Percentiles rank a stretch among this genome's conserved stretches.
These are phyloP conservation scores for Dendrolimus houi DNA, from an alignment of 2,888 invertebrate species.

Conservation along the genomic window DNA sequence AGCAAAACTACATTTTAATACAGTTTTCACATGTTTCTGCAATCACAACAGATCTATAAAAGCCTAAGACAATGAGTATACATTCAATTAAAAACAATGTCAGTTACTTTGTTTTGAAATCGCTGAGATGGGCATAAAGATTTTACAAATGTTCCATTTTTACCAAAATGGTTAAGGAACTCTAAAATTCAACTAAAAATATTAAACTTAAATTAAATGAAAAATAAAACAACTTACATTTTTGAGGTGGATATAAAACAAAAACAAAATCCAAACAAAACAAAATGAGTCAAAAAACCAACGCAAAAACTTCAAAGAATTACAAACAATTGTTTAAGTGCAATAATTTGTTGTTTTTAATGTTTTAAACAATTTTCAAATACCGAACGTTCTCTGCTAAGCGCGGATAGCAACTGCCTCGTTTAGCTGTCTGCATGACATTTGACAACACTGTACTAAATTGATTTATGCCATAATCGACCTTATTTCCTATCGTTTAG, in stretches of 20 bases:
- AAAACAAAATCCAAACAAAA: slow-evolving; percentile 2
- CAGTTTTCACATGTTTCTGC: too few relatives aligned
- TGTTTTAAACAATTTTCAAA: not conserved
- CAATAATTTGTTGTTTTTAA: not conserved
- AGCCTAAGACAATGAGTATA: too few relatives aligned
- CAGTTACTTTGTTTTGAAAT: too few relatives aligned
- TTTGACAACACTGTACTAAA: not conserved
- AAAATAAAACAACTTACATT: not conserved
- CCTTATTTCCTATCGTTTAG: not conserved
- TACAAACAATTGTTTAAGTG: not conserved
- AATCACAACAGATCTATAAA: too few relatives aligned
- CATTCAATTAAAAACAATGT: too few relatives aligned
- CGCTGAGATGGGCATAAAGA: too few relatives aligned
- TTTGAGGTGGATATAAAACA: not conserved
- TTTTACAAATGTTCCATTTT: too few relatives aligned
- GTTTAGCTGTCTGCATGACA: not conserved
- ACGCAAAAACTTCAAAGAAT: not conserved
- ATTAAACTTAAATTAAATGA: not conserved
- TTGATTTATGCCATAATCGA: not conserved
- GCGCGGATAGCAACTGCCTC: not conserved
- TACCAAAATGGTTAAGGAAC: too few relatives aligned
- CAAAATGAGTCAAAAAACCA: not conserved
- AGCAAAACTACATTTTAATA: too few relatives aligned
- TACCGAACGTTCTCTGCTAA: not conserved
- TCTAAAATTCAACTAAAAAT: too few relatives aligned